phyloP scores from a whole-genome alignment of 2,888 invertebrate species.

The Synanthedon tipuliformis region DNA sequence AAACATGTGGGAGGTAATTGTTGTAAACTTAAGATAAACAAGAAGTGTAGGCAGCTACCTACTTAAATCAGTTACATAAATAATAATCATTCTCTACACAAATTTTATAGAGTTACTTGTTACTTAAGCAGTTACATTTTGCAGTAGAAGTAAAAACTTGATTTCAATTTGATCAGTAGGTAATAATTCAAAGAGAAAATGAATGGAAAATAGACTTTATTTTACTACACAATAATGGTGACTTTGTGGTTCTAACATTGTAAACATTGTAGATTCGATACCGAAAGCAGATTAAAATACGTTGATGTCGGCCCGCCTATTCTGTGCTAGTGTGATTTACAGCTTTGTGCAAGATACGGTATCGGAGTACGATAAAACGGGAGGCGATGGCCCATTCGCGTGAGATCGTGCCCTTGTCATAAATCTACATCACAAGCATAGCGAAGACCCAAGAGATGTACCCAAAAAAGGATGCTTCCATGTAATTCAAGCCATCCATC shows the following conservation, averaged over 20 bases:
- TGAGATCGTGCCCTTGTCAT: slow-evolving; percentile 10
- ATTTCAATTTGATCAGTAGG: no score
- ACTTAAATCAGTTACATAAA: no score
- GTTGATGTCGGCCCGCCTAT: slow-evolving; percentile 4
- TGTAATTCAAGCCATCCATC: slow-evolving; percentile 34
- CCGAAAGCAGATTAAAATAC: slow-evolving; percentile 11
- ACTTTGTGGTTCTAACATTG: slow-evolving; percentile 2
- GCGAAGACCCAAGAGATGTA: slow-evolving; percentile 4
- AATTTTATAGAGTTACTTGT: no score
- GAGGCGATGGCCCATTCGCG: slow-evolving; percentile 18
- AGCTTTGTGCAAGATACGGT: slow-evolving; percentile 5
- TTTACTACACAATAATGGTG: neutral
- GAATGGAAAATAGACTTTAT: no score
- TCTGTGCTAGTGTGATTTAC: slow-evolving; percentile 7
- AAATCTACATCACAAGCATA: slow-evolving; percentile 11
- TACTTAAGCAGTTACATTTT: no score
- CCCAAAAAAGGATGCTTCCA: slow-evolving; percentile 15
- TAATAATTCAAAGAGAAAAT: no score
- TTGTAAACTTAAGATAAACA: no score
- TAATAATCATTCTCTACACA: no score
- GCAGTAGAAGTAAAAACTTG: no score
- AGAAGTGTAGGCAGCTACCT: no score
- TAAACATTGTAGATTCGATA: slow-evolving; percentile 5
- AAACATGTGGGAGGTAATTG: no score
- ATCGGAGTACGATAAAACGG: slow-evolving; percentile 8